Evolutionary conservation across 2,888 invertebrate species (phyloP), one percentile per base, ranked within the genome.

Genomic region (Mythimna ferrago): DNA sequence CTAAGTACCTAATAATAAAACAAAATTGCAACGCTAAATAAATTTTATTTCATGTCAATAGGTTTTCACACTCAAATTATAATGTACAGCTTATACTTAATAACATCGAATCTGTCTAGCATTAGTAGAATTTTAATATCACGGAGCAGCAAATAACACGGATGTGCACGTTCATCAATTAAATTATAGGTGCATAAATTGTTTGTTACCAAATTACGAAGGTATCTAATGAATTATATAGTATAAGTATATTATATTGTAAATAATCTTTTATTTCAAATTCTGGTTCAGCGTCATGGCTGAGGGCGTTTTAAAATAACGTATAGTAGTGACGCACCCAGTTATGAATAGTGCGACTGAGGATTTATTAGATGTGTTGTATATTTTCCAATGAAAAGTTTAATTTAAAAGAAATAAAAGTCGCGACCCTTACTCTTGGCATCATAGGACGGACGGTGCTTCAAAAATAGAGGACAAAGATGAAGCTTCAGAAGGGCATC

Each of bases 41-140:
- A 92, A 93, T 92, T 93, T 93, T 93, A 93, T 93, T 93, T 92
- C 91, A 92, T 93, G 92, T 93, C 93, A 93, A 93, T 93, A 91
- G 89, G 90, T 90, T 92, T 93, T 91, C 93, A 93, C 93, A 93
- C 93, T 92, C 92, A 92, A 93, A 92, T 89, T 90, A 90, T 88
- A 92, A 90, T 90, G 86, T 90, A 91, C 88, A 91, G 89, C 88
- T 86, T 87, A 89, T 83, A 88, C 64, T 65, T 81, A 87, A 88
- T 88, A 87, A 90, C 89, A 87, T 90, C 88, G 86, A 91, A 90
- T 89, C 91, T 89, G 91, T 89, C 88, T 89, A 90, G 89, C 87
- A 89, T 91, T 90, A 90, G 88, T 89, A 86, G 83, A 82, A 74
- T 82, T 89, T 89, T 89, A 89, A 89, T 90, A 92, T 90, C 90